phyloP scores from a whole-genome alignment of 2,113 vertebrate species.

The Pogonocichla stellata region DNA sequence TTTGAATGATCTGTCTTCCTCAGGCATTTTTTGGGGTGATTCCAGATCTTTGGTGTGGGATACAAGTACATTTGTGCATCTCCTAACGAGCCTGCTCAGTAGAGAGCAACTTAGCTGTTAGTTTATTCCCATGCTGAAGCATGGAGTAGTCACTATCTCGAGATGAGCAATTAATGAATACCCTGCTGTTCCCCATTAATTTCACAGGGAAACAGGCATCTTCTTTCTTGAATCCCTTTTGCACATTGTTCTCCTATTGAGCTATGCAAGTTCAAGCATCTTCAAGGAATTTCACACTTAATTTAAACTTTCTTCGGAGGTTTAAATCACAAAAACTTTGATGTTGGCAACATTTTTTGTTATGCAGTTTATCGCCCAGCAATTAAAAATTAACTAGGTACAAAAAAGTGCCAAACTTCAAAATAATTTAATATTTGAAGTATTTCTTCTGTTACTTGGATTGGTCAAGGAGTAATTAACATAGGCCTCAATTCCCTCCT shows the following conservation, averaged over 20 bases:
- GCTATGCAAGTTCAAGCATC: background rate
- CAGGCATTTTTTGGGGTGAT: background rate
- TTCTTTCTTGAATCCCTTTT: background rate
- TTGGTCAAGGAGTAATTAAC: background rate
- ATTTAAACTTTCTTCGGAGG: background rate
- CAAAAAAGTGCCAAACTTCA: background rate
- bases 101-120: background rate
- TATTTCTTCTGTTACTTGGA: background rate
- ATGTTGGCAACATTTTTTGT: background rate
- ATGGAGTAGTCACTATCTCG: background rate
- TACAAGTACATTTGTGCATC: accelerated
- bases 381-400: background rate
- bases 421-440: background rate
- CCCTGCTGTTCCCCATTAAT: background rate
- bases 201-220: background rate
- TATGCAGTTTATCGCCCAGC: background rate
- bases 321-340: background rate
- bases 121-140: background rate
- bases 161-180: background rate
- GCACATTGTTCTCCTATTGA: background rate
- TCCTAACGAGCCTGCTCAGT: background rate
- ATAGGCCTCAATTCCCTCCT: background rate
- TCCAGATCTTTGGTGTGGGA: background rate
- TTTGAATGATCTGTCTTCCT: background rate
- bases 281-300: background rate